Conservation (phyloP, 2,113 vertebrate genomes). For the Ellobius talpinus region DNA sequence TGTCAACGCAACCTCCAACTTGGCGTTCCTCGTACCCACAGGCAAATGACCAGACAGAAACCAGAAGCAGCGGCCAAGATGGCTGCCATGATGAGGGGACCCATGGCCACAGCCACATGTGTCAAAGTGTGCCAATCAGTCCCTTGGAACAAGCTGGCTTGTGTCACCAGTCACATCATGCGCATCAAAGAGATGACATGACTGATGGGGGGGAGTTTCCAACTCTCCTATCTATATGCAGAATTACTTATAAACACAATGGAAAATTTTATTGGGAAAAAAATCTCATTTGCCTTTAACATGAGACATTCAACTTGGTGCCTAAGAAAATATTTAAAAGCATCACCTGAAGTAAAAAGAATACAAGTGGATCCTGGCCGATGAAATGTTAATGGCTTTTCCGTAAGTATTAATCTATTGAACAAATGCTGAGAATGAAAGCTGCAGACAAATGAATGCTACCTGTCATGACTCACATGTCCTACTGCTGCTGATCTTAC, state of each 20-base stretch:
- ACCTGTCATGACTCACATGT: constrained; percentile 39
- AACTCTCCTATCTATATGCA: background rate
- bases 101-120: background rate
- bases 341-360: constrained; percentile 63
- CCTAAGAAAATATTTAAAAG: constrained; percentile 58
- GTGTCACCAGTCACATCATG: background rate
- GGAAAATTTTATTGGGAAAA: constrained; percentile 37
- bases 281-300: constrained; percentile 32
- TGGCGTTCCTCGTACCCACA: background rate
- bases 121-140: background rate
- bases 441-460: background rate
- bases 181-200: background rate
- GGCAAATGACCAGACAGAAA: background rate
- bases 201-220: no score
- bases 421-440: constrained; percentile 43
- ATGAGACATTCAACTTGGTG: constrained; percentile 1
- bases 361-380: constrained; percentile 52
- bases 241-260: constrained; percentile 18
- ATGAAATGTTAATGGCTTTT: constrained; percentile 63
- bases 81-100: background rate
- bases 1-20: background rate
- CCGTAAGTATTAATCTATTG: constrained; percentile 59
- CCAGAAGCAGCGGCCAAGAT: background rate
- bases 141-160: background rate
- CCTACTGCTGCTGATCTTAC: constrained; percentile 18